A percentile compares a stretch with the other conserved stretches of the same genome.
These are phyloP conservation scores for Pangasius krempfi DNA, from an alignment of 2,797 vertebrate species.

Conservation along the genomic window DNA sequence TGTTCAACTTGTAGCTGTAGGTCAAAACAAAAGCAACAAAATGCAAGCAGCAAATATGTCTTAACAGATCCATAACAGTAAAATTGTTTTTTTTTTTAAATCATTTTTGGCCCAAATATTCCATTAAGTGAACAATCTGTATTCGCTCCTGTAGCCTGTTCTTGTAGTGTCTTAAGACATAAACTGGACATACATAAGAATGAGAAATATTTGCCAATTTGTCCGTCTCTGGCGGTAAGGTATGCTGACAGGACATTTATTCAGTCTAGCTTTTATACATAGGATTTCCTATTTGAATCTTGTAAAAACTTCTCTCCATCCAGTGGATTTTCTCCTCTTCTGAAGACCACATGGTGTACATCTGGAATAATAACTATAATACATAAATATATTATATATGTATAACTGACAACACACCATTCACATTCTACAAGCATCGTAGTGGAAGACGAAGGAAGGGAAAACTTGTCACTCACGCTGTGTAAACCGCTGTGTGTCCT, in stretches of 20 bases:
- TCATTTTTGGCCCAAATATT: neutral
- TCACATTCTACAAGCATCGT: neutral
- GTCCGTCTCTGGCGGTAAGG: conserved; percentile 95
- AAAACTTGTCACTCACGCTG: neutral
- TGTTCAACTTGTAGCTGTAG: neutral
- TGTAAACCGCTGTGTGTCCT: neutral
- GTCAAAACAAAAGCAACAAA: neutral
- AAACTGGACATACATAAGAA: neutral
- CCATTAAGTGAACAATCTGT: neutral
- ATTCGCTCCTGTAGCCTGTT: neutral
- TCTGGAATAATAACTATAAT: neutral
- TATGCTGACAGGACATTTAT: conserved; percentile 59
- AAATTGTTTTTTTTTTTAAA: neutral
- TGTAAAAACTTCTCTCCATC: neutral
- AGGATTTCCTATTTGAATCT: neutral
- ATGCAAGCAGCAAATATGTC: neutral
- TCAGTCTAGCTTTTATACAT: neutral
- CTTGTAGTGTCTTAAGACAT: neutral
- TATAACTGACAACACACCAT: neutral
- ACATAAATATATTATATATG: neutral
- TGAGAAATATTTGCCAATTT: conserved; percentile 53
- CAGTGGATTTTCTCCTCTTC: neutral
- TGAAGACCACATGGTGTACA: neutral
- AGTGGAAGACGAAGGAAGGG: neutral
- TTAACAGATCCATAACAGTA: neutral